Percentiles rank a stretch among this genome's conserved stretches.
phyloP scores from a whole-genome alignment of 2,888 invertebrate species.

The Aradus depressus region DNA sequence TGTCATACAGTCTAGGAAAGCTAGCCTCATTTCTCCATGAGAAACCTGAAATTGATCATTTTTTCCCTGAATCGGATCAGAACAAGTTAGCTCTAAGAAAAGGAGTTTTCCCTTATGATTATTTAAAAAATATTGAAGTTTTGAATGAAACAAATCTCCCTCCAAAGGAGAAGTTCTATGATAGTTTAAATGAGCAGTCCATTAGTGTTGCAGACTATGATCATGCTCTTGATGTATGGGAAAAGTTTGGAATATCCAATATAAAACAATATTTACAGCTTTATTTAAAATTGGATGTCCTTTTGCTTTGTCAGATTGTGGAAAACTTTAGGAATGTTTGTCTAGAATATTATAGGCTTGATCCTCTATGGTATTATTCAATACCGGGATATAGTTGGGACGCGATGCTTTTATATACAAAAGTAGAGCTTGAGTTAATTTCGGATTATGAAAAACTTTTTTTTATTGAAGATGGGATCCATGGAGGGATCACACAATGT shows the following conservation, averaged over 20 bases:
- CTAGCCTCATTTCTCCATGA: not conserved
- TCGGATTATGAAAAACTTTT: slow-evolving; percentile 22
- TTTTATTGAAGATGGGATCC: slow-evolving; percentile 23
- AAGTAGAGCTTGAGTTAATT: slow-evolving; percentile 21
- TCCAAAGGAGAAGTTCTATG: slow-evolving; percentile 29
- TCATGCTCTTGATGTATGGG: slow-evolving; percentile 35
- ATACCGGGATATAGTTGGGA: too few species aligned
- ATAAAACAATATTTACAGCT: slow-evolving; percentile 33
- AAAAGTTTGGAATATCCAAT: slow-evolving; percentile 31
- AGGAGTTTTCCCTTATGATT: slow-evolving; percentile 29
- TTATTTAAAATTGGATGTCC: slow-evolving; percentile 20
- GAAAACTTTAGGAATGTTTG: slow-evolving; percentile 25
- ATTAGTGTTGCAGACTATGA: slow-evolving; percentile 32
- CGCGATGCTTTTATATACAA: slow-evolving; percentile 14
- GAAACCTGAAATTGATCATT: slow-evolving; percentile 10
- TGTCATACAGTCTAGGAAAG: not conserved
- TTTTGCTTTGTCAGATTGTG: slow-evolving; percentile 23
- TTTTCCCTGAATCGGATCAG: slow-evolving; percentile 10
- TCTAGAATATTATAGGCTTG: too few species aligned
- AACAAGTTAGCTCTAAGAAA: slow-evolving; percentile 13
- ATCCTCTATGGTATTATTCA: too few species aligned
- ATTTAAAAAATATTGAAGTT: slow-evolving; percentile 21
- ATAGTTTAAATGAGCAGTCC: slow-evolving; percentile 26
- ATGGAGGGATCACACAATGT: too few species aligned
- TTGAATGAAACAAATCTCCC: slow-evolving; percentile 29